Percentiles rank a stretch among this genome's conserved stretches.
Evolutionary conservation across 2,113 vertebrate species (phyloP).

Genomic region (Mormyrus iriodes): DNA sequence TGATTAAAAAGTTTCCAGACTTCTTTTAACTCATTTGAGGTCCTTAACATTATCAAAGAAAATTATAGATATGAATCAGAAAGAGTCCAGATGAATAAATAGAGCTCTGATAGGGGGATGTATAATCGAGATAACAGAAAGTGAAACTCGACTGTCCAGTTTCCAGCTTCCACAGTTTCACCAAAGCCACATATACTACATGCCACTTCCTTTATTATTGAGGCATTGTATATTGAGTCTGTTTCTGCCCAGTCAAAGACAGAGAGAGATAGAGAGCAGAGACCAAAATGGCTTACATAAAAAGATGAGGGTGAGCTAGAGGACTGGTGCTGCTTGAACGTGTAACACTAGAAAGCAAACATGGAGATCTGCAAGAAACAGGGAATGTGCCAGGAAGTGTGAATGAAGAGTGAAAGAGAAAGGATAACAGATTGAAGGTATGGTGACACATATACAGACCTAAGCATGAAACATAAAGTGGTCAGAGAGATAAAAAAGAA

Average conservation of each 20-base stretch:
- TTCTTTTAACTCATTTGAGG: slow-evolving; percentile 39
- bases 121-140: slow-evolving; percentile 56
- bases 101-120: slow-evolving; percentile 39
- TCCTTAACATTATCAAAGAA: slow-evolving; percentile 54
- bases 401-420: background rate
- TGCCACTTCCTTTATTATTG: slow-evolving; percentile 45
- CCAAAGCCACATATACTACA: slow-evolving; percentile 43
- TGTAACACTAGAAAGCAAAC: background rate
- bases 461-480: background rate
- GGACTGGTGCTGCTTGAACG: background rate
- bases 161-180: slow-evolving; percentile 45
- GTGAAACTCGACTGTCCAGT: slow-evolving; percentile 44
- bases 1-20: slow-evolving; percentile 51
- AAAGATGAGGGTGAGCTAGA: slow-evolving; percentile 10
- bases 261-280: slow-evolving; percentile 42
- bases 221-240: slow-evolving; percentile 60
- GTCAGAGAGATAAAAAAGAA: background rate
- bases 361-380: background rate
- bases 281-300: slow-evolving; percentile 31
- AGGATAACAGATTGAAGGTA: background rate
- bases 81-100: slow-evolving; percentile 51
- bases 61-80: slow-evolving; percentile 50
- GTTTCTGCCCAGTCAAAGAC: slow-evolving; percentile 52
- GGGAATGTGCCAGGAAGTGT: background rate
- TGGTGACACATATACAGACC: background rate